Evolutionary conservation across 2,888 invertebrate genomes (phyloP).

Genomic region (Drosophila paranaensis): DNA sequence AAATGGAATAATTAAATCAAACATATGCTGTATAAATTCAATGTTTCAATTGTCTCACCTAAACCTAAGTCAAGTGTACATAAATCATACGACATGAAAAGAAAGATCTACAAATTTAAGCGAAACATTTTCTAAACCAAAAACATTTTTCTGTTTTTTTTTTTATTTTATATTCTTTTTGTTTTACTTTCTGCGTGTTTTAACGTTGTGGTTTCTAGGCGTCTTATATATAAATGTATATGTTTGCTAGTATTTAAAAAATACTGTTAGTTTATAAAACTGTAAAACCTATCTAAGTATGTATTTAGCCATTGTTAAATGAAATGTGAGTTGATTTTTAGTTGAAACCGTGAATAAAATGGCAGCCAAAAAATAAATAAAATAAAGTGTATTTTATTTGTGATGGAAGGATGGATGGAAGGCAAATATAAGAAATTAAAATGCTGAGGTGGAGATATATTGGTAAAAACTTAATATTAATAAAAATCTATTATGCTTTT

Average conservation of each 20-base stretch:
- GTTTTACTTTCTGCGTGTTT: slow-evolving; percentile 32
- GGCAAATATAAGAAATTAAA: not conserved
- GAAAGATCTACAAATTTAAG: slow-evolving; percentile 34
- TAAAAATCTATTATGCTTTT: too few relatives aligned
- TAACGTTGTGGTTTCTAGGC: slow-evolving; percentile 58
- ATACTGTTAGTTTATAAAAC: slow-evolving; percentile 58
- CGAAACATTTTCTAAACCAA: slow-evolving; percentile 9
- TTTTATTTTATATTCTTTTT: slow-evolving; percentile 6
- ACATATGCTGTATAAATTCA: slow-evolving; percentile 55
- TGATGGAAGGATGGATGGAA: not conserved
- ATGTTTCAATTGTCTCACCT: slow-evolving; percentile 39
- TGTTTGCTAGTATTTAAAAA: slow-evolving; percentile 30
- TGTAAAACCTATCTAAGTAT: slow-evolving; percentile 51
- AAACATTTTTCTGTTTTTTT: not conserved
- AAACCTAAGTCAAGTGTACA: slow-evolving; percentile 71
- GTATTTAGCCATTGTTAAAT: slow-evolving; percentile 55
- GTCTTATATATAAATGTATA: slow-evolving; percentile 24
- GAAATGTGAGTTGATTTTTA: slow-evolving; percentile 53
- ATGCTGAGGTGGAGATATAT: not conserved
- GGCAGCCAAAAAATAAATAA: slow-evolving; percentile 56
- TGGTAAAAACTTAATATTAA: too few relatives aligned
- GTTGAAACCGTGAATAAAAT: slow-evolving; percentile 56
- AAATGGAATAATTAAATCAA: slow-evolving; percentile 18
- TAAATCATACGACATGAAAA: slow-evolving; percentile 43
- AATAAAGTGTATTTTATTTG: slow-evolving; percentile 25